phyloP scores from a whole-genome alignment of 2,888 invertebrate species.

The Hydropsyche betteni region DNA sequence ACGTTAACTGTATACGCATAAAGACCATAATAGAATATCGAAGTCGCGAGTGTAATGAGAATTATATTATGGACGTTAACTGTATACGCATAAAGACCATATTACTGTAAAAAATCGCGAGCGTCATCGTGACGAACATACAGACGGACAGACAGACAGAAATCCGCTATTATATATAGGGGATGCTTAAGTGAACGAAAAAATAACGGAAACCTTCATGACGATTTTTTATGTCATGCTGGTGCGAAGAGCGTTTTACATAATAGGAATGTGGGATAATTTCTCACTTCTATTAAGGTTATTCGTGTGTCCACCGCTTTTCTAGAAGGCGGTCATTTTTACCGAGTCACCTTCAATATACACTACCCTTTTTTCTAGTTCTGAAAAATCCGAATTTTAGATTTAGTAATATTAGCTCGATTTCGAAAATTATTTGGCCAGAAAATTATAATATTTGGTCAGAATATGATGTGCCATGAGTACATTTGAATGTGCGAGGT shows the following conservation, averaged over 20 bases:
- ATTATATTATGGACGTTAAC: too few relatives aligned
- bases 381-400: slow-evolving; percentile 1
- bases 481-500: not conserved
- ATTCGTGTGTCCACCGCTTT: slow-evolving; percentile 34
- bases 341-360: not conserved
- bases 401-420: not conserved
- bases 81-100: too few relatives aligned
- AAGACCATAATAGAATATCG: too few relatives aligned
- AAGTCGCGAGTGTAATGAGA: too few relatives aligned
- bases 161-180: too few relatives aligned
- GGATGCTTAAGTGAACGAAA: too few relatives aligned
- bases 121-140: too few relatives aligned
- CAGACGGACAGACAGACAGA: too few relatives aligned
- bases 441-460: too few relatives aligned
- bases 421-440: not conserved
- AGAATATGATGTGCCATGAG: not conserved
- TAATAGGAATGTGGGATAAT: slow-evolving; percentile 3
- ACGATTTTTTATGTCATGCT: slow-evolving; percentile 12
- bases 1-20: too few relatives aligned
- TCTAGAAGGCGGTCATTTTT: slow-evolving; percentile 1
- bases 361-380: not conserved
- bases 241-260: slow-evolving; percentile 36
- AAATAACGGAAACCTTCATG: too few relatives aligned
- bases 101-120: too few relatives aligned
- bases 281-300: slow-evolving; percentile 28